A percentile compares a stretch with the other conserved stretches of the same genome.
These are phyloP conservation scores for Halcyon chelicuti DNA, from an alignment of 2,797 vertebrate species.

Conservation along the genomic window DNA sequence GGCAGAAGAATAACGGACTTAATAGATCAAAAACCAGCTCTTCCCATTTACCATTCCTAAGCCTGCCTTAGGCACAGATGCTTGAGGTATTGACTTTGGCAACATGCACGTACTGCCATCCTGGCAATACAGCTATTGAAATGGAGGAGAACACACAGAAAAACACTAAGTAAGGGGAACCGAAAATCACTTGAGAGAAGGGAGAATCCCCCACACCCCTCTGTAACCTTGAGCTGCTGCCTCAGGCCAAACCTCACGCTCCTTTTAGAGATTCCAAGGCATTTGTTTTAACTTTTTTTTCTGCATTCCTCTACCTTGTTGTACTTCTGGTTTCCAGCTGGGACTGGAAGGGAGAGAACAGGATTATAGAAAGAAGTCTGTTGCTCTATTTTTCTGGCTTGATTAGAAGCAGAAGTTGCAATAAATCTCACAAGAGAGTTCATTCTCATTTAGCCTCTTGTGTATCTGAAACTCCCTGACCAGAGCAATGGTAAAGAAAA, in stretches of 20 bases:
- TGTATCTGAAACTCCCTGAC: conserved; percentile 26
- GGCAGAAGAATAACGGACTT: conserved; percentile 18
- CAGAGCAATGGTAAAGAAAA: neutral
- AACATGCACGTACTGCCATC: neutral
- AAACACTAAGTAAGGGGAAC: neutral
- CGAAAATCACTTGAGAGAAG: neutral
- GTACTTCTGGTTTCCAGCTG: conserved; percentile 43
- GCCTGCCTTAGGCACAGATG: neutral
- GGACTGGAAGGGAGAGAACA: conserved; percentile 39
- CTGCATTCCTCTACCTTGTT: conserved; percentile 48
- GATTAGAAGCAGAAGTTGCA: conserved; percentile 63
- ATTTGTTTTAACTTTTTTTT: conserved; percentile 20
- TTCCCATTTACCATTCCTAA: conserved; percentile 17
- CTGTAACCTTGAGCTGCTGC: neutral
- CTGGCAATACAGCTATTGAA: neutral
- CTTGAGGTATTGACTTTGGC: conserved; percentile 53
- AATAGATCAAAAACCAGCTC: conserved; percentile 32
- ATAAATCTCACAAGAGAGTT: conserved; percentile 49
- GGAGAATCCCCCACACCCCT: neutral
- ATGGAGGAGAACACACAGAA: neutral
- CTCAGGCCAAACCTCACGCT: neutral
- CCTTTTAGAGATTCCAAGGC: neutral
- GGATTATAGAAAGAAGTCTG: conserved; percentile 33
- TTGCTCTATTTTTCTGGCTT: conserved; percentile 43
- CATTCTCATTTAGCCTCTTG: conserved; percentile 6